phyloP scores from a whole-genome alignment of 2,113 vertebrate species.

The Ciconia boyciana region DNA sequence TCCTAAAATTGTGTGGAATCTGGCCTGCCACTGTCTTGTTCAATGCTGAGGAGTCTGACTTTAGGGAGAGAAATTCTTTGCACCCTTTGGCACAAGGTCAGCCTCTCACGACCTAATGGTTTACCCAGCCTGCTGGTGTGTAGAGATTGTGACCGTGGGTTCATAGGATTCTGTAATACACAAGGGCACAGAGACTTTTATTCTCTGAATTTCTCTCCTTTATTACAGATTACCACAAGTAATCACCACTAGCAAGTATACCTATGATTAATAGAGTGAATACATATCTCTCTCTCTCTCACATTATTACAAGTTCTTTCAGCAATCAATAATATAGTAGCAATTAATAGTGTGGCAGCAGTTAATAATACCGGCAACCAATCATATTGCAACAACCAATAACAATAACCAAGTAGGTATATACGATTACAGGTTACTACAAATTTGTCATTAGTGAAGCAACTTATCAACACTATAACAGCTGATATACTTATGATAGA shows the following conservation, averaged over 20 bases:
- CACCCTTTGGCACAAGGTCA: not conserved
- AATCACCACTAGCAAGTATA: not conserved
- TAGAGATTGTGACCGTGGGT: accelerated
- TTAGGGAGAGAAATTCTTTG: not conserved
- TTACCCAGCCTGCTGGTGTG: accelerated
- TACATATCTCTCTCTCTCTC: too few relatives aligned
- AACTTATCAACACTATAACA: not conserved
- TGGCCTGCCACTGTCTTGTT: not conserved
- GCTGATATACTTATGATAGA: not conserved
- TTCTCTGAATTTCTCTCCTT: not conserved
- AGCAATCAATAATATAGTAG: not conserved
- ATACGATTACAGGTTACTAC: not conserved
- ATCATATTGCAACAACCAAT: not conserved
- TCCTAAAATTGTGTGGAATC: not conserved
- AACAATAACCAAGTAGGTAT: not conserved
- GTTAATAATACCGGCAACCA: not conserved
- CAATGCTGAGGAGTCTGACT: not conserved
- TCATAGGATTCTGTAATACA: not conserved
- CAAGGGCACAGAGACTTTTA: not conserved
- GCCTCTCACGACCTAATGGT: not conserved
- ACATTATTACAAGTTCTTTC: not conserved
- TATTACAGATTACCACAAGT: not conserved
- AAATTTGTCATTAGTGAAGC: not conserved
- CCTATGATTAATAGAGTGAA: not conserved
- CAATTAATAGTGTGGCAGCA: not conserved